Evolutionary conservation across 2,797 vertebrate genomes (phyloP), one percentile per base, ranked within the genome.

Genomic region (Chromis chromis): DNA sequence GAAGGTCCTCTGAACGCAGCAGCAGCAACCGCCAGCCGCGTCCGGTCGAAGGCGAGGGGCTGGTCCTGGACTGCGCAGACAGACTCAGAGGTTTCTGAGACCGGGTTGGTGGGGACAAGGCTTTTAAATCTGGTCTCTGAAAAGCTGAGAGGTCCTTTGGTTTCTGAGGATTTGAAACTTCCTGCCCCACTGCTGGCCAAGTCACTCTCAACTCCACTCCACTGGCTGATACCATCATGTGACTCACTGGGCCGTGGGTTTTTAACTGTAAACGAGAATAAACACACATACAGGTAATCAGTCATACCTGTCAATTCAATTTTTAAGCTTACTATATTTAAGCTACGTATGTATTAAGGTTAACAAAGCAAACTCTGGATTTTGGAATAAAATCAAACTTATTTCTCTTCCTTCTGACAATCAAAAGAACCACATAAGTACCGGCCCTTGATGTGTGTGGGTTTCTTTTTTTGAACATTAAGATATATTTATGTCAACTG

Each of bases 1-100:
- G 66, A 56, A 0, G 81, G 27, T 27, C 86, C 87, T 39, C 89
- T 89, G 63, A 89, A 92, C 0, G 92, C 87, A 31, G 94, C 92
- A 16, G 92, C 22, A 2, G 87, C 92, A 59, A 96, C 83, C 0
- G 92, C 86, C 25, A 95, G 84, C 17, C 82, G 91, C 2, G 88
- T 86, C 0, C 3, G 76, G 65, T 95, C 90, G 11, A 95, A 96
- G 22, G 79, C 74, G 13, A 95, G 92, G 0, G 94, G 95, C 86
- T 83, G 90, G 84, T 96, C 92, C 74, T 96, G 92, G 65, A 86
- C 69, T 1, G 60, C 65, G 27, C 42, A 63, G 54, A 21, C 42
- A 6, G 13, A 24, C 44, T 71, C 65, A 28, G 54, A 59, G 28
- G 39, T 59, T 28, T 61, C 59, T 56, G 40, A 68, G 11, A 13